Percentiles rank a stretch among this genome's conserved stretches.
Evolutionary conservation across 2,113 vertebrate genomes (phyloP).

Genomic region (Phycodurus eques): DNA sequence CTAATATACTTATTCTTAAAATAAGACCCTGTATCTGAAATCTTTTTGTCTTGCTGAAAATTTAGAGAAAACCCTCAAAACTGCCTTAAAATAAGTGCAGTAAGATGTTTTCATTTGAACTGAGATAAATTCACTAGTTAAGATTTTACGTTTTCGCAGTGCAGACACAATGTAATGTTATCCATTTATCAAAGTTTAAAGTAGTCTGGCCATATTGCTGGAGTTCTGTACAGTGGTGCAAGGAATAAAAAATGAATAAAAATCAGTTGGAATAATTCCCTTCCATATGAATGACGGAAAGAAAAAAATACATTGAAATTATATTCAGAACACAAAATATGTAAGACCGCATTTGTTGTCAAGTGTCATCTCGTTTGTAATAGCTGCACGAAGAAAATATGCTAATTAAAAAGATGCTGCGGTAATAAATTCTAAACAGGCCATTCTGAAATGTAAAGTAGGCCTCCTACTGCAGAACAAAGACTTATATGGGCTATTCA

Average conservation of each 20-base stretch:
- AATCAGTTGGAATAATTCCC: background rate
- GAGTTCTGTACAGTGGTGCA: background rate
- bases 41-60: too few species aligned
- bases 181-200: background rate
- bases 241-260: background rate
- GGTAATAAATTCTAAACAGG: slow-evolving; percentile 16
- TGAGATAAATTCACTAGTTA: too few species aligned
- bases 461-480: slow-evolving; percentile 44
- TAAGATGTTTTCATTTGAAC: too few species aligned
- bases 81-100: too few species aligned
- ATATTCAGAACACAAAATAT: background rate
- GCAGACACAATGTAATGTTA: background rate
- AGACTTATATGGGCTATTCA: slow-evolving; percentile 30
- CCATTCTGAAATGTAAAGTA: slow-evolving; percentile 32
- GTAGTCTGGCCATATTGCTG: background rate
- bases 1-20: too few species aligned
- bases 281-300: too few species aligned
- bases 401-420: background rate
- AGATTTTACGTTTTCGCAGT: background rate
- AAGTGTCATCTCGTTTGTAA: slow-evolving; percentile 26
- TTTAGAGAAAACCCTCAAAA: too few species aligned
- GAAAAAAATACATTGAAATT: too few species aligned
- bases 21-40: too few species aligned
- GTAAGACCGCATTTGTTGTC: background rate
- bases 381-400: background rate